phyloP scores from a whole-genome alignment of 53 echinoderm and acorn worm species.

The Hippasteria phrygiana region DNA sequence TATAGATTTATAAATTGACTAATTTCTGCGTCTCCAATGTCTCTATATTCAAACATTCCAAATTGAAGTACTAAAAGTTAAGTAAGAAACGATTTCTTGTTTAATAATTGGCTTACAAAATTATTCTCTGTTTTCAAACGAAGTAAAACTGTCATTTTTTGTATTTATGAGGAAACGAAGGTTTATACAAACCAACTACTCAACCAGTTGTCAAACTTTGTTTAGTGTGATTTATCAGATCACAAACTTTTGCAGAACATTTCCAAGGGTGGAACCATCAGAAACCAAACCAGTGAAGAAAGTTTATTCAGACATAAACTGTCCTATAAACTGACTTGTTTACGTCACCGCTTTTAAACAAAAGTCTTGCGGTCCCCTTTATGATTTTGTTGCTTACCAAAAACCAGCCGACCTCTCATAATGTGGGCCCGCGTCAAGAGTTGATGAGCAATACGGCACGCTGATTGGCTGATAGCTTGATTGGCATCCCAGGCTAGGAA shows the following conservation, averaged over 20 bases:
- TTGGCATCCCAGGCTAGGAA: constrained; percentile 43
- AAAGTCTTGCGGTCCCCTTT: constrained; percentile 31
- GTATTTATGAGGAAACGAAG: too few species aligned
- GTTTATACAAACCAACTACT: too few species aligned
- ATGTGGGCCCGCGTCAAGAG: background rate
- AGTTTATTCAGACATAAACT: constrained; percentile 32
- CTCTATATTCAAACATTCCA: too few species aligned
- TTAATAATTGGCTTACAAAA: too few species aligned
- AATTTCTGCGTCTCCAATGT: too few species aligned
- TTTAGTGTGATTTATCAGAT: background rate
- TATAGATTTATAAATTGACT: too few species aligned
- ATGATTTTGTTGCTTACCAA: constrained; percentile 10
- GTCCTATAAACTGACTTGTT: constrained; percentile 31
- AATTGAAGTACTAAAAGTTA: too few species aligned
- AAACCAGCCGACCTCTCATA: constrained; percentile 25
- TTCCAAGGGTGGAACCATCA: background rate
- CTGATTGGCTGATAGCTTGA: constrained; percentile 54
- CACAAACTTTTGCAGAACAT: background rate
- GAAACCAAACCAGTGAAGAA: background rate
- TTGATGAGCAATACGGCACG: constrained; percentile 22
- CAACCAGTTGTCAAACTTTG: constrained; percentile 30
- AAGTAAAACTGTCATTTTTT: too few species aligned
- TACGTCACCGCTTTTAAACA: constrained; percentile 18
- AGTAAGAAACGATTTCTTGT: too few species aligned
- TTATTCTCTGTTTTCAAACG: too few species aligned